phyloP scores from a whole-genome alignment of 1,140 invertebrate species.

The Nephotettix cincticeps region DNA sequence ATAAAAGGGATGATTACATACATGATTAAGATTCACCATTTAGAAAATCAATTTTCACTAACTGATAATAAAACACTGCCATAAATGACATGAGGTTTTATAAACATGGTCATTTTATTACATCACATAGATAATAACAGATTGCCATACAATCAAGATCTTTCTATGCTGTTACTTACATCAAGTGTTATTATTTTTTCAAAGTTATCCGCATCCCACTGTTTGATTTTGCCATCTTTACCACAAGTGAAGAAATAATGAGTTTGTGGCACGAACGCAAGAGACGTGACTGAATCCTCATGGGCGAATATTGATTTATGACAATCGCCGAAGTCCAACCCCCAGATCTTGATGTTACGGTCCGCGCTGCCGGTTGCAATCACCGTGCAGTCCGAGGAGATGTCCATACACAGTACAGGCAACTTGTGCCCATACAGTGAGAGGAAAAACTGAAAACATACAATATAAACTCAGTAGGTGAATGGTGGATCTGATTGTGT shows the following conservation, averaged over 20 bases:
- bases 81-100: no score
- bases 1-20: no score
- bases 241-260: slow-evolving; percentile 92
- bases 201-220: slow-evolving; percentile 96
- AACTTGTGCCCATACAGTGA: slow-evolving; percentile 96
- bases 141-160: not conserved
- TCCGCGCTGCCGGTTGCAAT: slow-evolving; percentile 94
- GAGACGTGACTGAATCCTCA: slow-evolving; percentile 88
- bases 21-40: no score
- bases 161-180: slow-evolving; percentile 51
- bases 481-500: no score
- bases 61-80: no score
- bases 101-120: no score
- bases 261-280: slow-evolving; percentile 87
- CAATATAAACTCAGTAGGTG: slow-evolving; percentile 41
- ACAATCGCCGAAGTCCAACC: slow-evolving; percentile 97
- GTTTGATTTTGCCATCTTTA: slow-evolving; percentile 91
- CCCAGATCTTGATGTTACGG: slow-evolving; percentile 97
- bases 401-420: slow-evolving; percentile 92
- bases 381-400: slow-evolving; percentile 86
- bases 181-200: slow-evolving; percentile 88
- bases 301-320: slow-evolving; percentile 87
- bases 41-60: no score
- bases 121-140: not conserved
- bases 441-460: slow-evolving; percentile 77